Evolutionary conservation across 2,113 vertebrate species (phyloP), one percentile per base, ranked within the genome.

Genomic region (Manacus vitellinus): DNA sequence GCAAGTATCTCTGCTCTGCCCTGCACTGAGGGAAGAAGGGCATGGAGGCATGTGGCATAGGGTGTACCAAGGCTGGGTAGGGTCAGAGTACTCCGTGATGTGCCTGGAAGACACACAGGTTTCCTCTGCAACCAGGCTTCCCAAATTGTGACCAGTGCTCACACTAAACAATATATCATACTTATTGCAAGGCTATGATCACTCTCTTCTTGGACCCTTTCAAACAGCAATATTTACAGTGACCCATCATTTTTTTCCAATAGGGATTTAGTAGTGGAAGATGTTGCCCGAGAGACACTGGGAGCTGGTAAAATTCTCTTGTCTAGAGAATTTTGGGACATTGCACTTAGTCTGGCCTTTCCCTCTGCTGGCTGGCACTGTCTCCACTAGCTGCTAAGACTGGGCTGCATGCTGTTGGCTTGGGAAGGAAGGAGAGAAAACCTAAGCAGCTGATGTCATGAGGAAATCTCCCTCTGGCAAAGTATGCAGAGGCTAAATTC

Each of bases 21-120:
- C 28, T 89, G 43, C 10, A 16, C 27, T n/a, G 44, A 37, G 21
- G 22, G 21, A 82, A 47, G 33, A 72, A 81, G 18, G 14, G 14
- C 23, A 27, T 0, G 4, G 46, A 68, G 20, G 11, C 33, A 28
- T 0, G 0, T 25, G n/a, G 17, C 1, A 4, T 39, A 31, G 21
- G 18, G 9, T 61, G 15, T 46, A 13, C 25, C 30, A 44, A 41
- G 14, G 3, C 43, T 77, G 31, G 18, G 30, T 63, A 74, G 30
- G 39, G 14, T 12, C 17, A 67, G 33, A 59, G 9, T 44, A 67
- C 14, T 27, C 47, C 1, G 2, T 12, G 44, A 46, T 0, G 2
- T 3, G 0, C 23, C 56, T 51, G 54, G 72, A 73, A 88, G 18
- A 31, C 46, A 74, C 1, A 0, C 9, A 46, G 37, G 11, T 56